Evolutionary conservation across 2,888 invertebrate species (phyloP), one percentile per base, ranked within the genome.

Genomic region (Lithophane socia): DNA sequence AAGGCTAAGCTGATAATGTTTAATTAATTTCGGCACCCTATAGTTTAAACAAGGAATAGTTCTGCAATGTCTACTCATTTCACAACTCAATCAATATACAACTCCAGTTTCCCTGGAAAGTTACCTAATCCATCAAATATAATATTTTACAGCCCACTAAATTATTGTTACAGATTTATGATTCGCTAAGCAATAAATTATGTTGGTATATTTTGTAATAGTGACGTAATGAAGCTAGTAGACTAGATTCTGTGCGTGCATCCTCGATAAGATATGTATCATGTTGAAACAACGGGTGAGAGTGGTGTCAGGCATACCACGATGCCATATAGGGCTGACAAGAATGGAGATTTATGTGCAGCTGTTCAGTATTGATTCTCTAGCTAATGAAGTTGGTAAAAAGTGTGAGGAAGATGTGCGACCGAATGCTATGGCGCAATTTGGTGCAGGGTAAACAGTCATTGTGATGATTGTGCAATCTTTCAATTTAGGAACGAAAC

Each of bases 211-310:
- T 82, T 80, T 77, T 61, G 74, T 67, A 83, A 84, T 1, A 54
- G 42, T 85, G 83, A 85, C 49, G 85, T 85, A 79, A 83, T 75
- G 64, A 47, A 76, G 42, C 44, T n/a, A 64, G 56, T 75, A 10
- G 64, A 65, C 37, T 76, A 75, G 64, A 84, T 77, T 56, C 29
- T 70, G 52, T 68, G 49, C 69, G 71, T 68, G 71, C 67, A 85
- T 76, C 79, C 61, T 24, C 60, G 86, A 86, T 85, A 85, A 85
- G 86, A 86, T 83, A 80, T 21, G 18, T 13, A 85, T 85, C 77
- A 49, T 80, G 73, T 83, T 76, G 77, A 83, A 84, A 78, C 66
- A 77, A 73, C 69, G 63, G 60, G 70, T 65, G 79, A 79, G 80
- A 74, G 83, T 80, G 52, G 66, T 80, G 75, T 64, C 12, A 49